phyloP scores from a whole-genome alignment of 2,797 vertebrate species.

The Malacoraja senta region DNA sequence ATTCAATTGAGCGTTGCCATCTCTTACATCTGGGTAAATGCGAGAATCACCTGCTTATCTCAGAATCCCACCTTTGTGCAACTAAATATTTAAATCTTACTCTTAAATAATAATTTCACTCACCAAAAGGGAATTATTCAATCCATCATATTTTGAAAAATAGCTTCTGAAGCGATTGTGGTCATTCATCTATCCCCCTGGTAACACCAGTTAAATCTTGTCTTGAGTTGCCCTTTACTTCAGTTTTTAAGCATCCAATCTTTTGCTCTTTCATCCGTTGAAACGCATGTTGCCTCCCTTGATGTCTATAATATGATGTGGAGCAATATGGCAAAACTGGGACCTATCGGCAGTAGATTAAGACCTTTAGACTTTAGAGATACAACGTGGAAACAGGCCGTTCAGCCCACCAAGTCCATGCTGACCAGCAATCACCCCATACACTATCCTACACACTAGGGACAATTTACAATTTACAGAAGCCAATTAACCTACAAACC shows the following conservation, averaged over 20 bases:
- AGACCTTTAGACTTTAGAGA: too few species aligned
- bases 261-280: not conserved
- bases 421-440: too few species aligned
- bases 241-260: not conserved
- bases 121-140: not conserved
- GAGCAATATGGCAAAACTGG: not conserved
- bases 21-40: not conserved
- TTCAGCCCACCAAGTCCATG: too few species aligned
- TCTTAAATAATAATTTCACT: too few species aligned
- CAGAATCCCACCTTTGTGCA: not conserved
- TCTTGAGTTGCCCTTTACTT: not conserved
- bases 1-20: not conserved
- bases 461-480: too few species aligned
- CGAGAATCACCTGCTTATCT: not conserved
- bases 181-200: not conserved
- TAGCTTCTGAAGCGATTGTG: not conserved
- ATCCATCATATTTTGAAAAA: not conserved
- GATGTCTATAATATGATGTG: not conserved
- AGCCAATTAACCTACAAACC: too few species aligned
- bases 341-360: too few species aligned
- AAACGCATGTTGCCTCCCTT: not conserved
- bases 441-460: too few species aligned
- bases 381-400: too few species aligned
- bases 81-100: not conserved
- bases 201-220: not conserved